Evolutionary conservation across 1,140 invertebrate genomes (phyloP), one percentile per base, ranked within the genome.

Genomic region (Meteorus sp.): DNA sequence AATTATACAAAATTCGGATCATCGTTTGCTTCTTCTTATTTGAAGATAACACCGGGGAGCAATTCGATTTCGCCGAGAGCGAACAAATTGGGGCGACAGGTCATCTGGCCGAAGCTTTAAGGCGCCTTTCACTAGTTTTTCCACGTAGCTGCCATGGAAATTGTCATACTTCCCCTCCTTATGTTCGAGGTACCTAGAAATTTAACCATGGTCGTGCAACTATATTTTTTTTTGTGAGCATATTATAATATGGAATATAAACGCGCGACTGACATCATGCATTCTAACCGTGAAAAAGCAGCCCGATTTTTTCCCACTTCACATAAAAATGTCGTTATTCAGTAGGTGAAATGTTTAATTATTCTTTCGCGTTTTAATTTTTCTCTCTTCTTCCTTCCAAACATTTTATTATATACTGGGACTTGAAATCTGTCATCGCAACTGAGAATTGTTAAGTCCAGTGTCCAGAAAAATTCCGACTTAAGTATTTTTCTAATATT

Each of bases 101-200:
- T 67, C 76, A 75, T 67, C 77, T 83, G 72, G 79, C 81, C 71
- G 79, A 79, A 74, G 79, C 80, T 74, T 77, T 84, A 74, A 85
- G 85, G 75, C 82, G 85, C 63, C 82, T 88, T 77, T 81, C 81
- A 73, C 72, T 83, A 81, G 80, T 83, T 83, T 86, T 86, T 81
- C 85, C 85, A 79, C 82, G 84, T 81, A 85, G 85, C 81, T 87
- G 85, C 83, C 82, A 82, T 78, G 85, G 85, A 81, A 86, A 86
- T 82, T 85, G 84, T 80, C 84, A 85, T 81, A 82, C 84, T 78
- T 85, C 84, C 75, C 85, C 85, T 76, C 85, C 85, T 74, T 87
- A 87, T 82, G 82, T 84, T 73, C 80, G 85, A 87, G 86, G 85
- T 88, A 87, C 79, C 72, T 78, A 73, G 72, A 76, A 72, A 52